Evolutionary conservation across 2,888 invertebrate genomes (phyloP), one percentile per base, ranked within the genome.

Genomic region (Lepeophtheirus nordmannii): DNA sequence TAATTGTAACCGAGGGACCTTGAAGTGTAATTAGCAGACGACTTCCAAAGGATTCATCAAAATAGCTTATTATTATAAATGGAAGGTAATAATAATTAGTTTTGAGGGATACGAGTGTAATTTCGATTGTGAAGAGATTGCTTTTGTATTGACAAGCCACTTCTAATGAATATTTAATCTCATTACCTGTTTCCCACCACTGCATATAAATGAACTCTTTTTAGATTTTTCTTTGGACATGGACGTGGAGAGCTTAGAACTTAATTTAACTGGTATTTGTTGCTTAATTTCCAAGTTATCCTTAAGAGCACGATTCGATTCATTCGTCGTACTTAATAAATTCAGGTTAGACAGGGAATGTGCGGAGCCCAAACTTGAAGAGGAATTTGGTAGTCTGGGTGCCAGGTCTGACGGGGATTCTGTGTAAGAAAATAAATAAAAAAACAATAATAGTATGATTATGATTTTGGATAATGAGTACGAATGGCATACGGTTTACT

Each of bases 251-350:
- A 64, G 57, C 30, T 64, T 64, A 17, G 64, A 39, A 17, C 38
- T 62, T 11, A 65, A 17, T 20, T 65, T 65, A 17, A 23, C 56
- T 11, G 65, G 65, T 10, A 65, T 65, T 39, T 65, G 65, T 38
- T 65, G 65, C 39, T 65, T 65, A 30, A 65, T 57, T 39, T 65
- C 65, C 20, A 20, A 12, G 10, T 57, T 57, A 37, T 58, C 65
- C 58, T 65, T 65, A 2, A 30, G 17, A n/a, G 56, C 58, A 17
- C 23, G 22, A 38, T 53, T 58, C 11, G 58, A 22, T 22, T 23
- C 23, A 20, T 22, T 14, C 17, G 30, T 30, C 11, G 20, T 17
- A 37, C 38, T 41, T 38, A 41, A 10, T 12, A 65, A 20, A n/a
- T 58, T 38, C 30, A 56, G 38, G 12, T 65, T 65, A 14, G 30